Evolutionary conservation across 2,113 vertebrate genomes (phyloP).

Genomic region (Jacana jacana): DNA sequence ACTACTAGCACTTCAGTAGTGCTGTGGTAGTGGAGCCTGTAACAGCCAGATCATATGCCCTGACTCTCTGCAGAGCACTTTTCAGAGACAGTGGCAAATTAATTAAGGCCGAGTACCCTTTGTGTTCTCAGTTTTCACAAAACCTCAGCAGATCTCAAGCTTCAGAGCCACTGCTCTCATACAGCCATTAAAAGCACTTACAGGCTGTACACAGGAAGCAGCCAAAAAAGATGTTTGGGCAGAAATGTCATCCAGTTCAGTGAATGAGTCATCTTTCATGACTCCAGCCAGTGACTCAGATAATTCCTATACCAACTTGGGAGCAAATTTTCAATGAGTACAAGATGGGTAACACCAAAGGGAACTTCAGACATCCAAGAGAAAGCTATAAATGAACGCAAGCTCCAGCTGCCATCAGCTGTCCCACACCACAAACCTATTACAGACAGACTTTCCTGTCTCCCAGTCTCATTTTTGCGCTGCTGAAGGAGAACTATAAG

Average conservation of each 20-base stretch:
- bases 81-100: background rate
- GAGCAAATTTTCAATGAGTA: background rate
- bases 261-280: slow-evolving; percentile 39
- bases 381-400: background rate
- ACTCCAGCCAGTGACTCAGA: slow-evolving; percentile 54
- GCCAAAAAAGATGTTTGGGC: slow-evolving; percentile 15
- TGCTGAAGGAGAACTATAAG: background rate
- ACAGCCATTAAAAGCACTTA: background rate
- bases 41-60: background rate
- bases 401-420: background rate
- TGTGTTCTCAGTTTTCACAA: background rate
- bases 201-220: slow-evolving; percentile 11
- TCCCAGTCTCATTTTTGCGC: background rate
- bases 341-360: background rate
- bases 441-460: background rate
- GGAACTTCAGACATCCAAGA: background rate
- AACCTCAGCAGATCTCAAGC: background rate
- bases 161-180: background rate
- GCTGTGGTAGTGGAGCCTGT: background rate
- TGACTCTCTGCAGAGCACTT: background rate
- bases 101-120: background rate
- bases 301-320: slow-evolving; percentile 16
- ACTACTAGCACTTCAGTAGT: background rate
- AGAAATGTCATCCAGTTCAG: slow-evolving; percentile 40
- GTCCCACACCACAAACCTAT: background rate